Base-by-base conservation (phyloP, 2,113 vertebrate species). In the Prochilodus magdalenae region DNA sequence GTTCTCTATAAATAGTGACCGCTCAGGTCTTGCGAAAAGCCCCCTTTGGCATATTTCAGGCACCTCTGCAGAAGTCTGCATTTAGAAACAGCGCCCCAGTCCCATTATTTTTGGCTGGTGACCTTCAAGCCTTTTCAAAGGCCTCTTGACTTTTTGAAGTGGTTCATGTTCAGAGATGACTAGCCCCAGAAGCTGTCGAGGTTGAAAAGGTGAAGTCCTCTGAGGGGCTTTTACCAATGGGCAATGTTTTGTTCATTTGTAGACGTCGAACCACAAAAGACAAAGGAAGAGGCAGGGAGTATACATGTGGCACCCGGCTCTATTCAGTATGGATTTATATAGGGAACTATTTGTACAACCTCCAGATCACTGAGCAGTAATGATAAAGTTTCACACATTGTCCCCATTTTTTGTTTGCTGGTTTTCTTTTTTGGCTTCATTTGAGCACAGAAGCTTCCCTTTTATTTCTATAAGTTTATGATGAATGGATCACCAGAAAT, bases 91-190 rank as follows among this genome's bases (percentile, higher is more conserved):
- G 66, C n/a, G 12, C 12, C 55, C 26, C 27, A 29, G 36, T 75
- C 22, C 24, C 71, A 69, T 47, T 84, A 80, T 84, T 84, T 84
- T 57, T 81, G 65, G 30, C 22, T 30, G 12, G 8, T 84, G 83
- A 84, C 83, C 83, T 84, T 84, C 78, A 77, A 75, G 20, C 30
- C 62, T 27, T 59, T 81, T 84, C 78, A 84, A 84, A 84, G 78
- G 36, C 62, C 78, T 40, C 47, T 49, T 77, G 27, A 49, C 60
- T 76, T 76, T 80, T 81, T 84, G 78, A 84, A 81, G 83, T 80
- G 51, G 57, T 72, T 44, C 73, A 74, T 69, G 77, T 55, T 79
- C 70, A 79, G 55, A 73, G 70, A 66, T 60, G n/a, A 70, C 33
- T 26, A 65, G 73, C 36, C 27, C 33, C 44, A 57, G 62, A 60